These are phyloP conservation scores for Latrodectus geometricus DNA, from an alignment of 1,140 invertebrate species.

Conservation along the genomic window DNA sequence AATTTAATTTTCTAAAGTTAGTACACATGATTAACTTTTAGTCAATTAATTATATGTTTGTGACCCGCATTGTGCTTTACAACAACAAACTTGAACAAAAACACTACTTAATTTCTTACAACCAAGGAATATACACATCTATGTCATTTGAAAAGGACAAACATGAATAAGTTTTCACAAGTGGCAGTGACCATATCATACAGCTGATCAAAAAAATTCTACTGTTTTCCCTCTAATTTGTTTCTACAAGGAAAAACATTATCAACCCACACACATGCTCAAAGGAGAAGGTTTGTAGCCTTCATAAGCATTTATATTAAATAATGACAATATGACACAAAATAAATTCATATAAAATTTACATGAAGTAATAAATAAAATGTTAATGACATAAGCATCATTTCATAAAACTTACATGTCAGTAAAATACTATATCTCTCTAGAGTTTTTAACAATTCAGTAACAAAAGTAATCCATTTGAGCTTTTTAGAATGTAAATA, in stretches of 20 bases:
- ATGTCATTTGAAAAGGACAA: background rate
- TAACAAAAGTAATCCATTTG: background rate
- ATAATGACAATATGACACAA: constrained; percentile 2
- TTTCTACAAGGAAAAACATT: background rate
- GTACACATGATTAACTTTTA: no score
- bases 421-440: background rate
- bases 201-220: constrained; percentile 2
- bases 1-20: no score
- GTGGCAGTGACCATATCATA: constrained; percentile 7
- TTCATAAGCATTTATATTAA: background rate
- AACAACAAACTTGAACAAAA: background rate
- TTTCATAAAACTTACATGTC: background rate
- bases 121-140: background rate
- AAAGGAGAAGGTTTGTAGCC: background rate
- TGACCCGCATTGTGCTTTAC: background rate
- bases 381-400: background rate
- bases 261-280: background rate
- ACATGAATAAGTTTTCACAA: background rate
- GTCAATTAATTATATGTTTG: background rate
- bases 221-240: background rate
- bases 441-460: background rate
- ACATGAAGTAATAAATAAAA: constrained; percentile 1
- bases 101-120: background rate
- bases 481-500: no score
- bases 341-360: constrained; percentile 4